Percentiles rank a stretch among this genome's conserved stretches.
These are phyloP conservation scores for Stegodyphus dumicola DNA, from an alignment of 1,140 invertebrate genomes.

Conservation along the genomic window DNA sequence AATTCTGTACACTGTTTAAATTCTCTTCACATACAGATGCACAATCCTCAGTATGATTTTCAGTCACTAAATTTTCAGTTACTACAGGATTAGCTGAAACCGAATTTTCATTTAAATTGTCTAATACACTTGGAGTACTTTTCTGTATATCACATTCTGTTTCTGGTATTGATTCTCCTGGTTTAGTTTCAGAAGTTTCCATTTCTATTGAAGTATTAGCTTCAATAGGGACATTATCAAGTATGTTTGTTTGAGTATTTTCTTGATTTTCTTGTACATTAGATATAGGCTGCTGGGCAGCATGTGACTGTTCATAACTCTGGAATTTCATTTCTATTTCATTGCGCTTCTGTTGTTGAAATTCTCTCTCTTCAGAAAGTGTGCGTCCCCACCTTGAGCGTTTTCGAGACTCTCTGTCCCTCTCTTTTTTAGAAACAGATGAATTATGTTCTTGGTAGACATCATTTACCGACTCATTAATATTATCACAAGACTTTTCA, in stretches of 20 bases:
- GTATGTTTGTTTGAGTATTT: not conserved
- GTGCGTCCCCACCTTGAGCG: constrained; percentile 47
- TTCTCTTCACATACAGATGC: not conserved
- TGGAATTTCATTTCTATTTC: constrained; percentile 55
- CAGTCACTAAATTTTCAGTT: not conserved
- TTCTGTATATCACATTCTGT: not conserved
- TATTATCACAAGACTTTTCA: not conserved
- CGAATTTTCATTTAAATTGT: not conserved
- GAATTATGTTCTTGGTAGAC: not conserved
- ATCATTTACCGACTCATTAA: not conserved
- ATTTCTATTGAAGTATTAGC: not conserved
- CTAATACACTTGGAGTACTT: not conserved
- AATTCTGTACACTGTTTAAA: not conserved
- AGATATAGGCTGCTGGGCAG: not conserved
- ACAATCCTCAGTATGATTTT: not conserved
- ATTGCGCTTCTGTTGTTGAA: constrained; percentile 31
- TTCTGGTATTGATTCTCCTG: not conserved
- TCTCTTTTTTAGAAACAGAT: not conserved
- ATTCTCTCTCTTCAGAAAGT: constrained; percentile 52
- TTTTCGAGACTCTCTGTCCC: constrained; percentile 31
- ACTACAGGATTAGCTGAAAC: not conserved
- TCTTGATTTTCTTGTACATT: not conserved
- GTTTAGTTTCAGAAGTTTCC: not conserved
- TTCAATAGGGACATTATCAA: not conserved
- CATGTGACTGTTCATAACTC: constrained; percentile 42